phyloP scores from a whole-genome alignment of 2,888 invertebrate species.

The Apeira syringaria region DNA sequence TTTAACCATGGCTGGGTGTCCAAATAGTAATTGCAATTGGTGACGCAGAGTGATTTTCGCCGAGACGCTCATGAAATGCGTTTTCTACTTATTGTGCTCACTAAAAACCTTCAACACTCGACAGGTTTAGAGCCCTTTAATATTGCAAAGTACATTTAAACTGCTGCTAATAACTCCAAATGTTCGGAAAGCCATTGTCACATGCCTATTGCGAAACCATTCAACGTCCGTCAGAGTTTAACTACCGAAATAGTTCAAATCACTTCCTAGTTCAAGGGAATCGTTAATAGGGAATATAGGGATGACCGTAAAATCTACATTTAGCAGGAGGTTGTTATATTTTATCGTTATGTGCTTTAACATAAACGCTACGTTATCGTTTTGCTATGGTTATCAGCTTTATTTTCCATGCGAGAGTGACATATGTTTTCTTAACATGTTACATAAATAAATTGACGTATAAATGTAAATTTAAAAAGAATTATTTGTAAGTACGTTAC shows the following conservation, averaged over 20 bases:
- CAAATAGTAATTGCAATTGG: neutral
- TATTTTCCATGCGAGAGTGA: no score
- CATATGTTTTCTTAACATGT: no score
- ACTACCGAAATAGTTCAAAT: constrained; percentile 38
- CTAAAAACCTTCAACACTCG: neutral
- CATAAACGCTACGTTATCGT: neutral
- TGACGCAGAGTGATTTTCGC: neutral
- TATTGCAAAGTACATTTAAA: neutral
- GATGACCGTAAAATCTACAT: constrained; percentile 3
- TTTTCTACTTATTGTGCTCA: neutral
- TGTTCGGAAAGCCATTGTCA: constrained; percentile 9
- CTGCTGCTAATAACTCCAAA: constrained; percentile 1
- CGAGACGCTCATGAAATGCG: neutral
- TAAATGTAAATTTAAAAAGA: no score
- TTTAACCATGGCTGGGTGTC: no score
- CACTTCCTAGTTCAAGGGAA: constrained; percentile 55
- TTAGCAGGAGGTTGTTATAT: neutral
- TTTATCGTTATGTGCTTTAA: neutral
- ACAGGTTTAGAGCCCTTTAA: neutral
- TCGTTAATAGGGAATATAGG: constrained; percentile 36
- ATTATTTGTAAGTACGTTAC: no score
- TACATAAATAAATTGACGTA: no score
- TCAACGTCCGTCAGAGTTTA: constrained; percentile 2
- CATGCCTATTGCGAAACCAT: constrained; percentile 13
- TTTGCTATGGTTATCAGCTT: neutral